Evolutionary conservation across 2,888 invertebrate species (phyloP), one percentile per base, ranked within the genome.

Genomic region (Asteroscopus sphinx): DNA sequence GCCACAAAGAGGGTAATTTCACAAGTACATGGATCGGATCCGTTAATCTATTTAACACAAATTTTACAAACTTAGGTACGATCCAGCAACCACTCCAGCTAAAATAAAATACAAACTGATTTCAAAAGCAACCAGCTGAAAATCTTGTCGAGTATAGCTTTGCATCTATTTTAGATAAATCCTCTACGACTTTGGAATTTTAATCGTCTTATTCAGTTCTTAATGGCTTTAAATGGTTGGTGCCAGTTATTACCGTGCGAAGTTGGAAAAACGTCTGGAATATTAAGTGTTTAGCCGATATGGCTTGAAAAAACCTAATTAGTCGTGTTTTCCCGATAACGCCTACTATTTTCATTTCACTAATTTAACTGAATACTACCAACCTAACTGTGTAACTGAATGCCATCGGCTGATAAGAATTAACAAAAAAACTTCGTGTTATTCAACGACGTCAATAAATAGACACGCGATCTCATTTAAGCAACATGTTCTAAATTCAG

Each of bases 211-310:
- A 48, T 75, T 66, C 52, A 59, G 53, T 48, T 61, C 55, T 35
- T 68, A 75, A 74, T 72, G 65, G 75, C 75, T 65, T 54, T 75
- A 58, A 72, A 72, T 48, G 56, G 55, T 33, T 13, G 47, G 49
- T 28, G 25, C 39, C 62, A 53, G 60, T 56, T 61, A 59, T 66
- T 40, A 65, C 73, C 54, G 60, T 44, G 52, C 51, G 36, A 72
- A 72, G 68, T 75, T 60, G 40, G 44, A 45, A 42, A 56, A 62
- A 57, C 44, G 59, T 30, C 57, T 54, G 45, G 75, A 68, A 73
- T 73, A 65, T 52, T 68, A 73, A 73, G 47, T 52, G 51, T 37
- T 16, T 39, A 6, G 13, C 11, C 25, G 49, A 66, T 63, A 68
- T 51, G 47, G 15, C 48, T 48, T 45, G 12, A 11, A 4, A 30